Conservation (phyloP, 2,113 vertebrate genomes). For the Arvicanthis niloticus region DNA sequence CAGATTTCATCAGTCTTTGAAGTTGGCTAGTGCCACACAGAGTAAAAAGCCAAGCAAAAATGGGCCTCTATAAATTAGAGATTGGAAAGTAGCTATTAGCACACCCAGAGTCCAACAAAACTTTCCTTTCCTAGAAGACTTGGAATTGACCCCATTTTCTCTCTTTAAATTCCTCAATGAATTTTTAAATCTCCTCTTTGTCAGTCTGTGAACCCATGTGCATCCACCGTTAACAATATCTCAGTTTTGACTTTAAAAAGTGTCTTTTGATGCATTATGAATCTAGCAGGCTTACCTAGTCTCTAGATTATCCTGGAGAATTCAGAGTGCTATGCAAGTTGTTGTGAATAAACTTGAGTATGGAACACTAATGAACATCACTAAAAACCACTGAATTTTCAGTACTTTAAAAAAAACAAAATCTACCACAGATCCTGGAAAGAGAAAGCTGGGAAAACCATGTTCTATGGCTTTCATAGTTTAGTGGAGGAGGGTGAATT, state of each 20-base stretch:
- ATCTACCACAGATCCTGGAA: neutral
- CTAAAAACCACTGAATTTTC: neutral
- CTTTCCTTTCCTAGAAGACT: neutral
- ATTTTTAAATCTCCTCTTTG: conserved; percentile 1
- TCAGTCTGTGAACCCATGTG: neutral
- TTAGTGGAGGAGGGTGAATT: neutral
- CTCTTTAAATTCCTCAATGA: neutral
- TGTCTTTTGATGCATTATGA: neutral
- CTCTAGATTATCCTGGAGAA: neutral
- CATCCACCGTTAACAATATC: neutral
- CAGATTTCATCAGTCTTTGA: conserved; percentile 74
- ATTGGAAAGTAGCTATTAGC: conserved; percentile 55
- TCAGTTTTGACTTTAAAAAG: neutral
- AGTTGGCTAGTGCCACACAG: conserved; percentile 51
- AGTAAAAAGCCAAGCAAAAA: conserved; percentile 67
- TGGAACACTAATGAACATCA: neutral
- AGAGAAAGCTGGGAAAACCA: neutral
- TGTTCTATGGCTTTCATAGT: neutral
- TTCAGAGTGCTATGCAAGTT: neutral
- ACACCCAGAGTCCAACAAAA: conserved; percentile 32
- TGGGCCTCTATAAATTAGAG: conserved; percentile 59
- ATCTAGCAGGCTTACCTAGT: neutral
- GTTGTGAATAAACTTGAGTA: neutral
- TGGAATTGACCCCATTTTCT: conserved; percentile 44
- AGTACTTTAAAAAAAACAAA: neutral